A percentile compares a stretch with the other conserved stretches of the same genome.
Conservation (phyloP, 2,888 invertebrate genomes). For the Arctia plantaginis region DNA sequence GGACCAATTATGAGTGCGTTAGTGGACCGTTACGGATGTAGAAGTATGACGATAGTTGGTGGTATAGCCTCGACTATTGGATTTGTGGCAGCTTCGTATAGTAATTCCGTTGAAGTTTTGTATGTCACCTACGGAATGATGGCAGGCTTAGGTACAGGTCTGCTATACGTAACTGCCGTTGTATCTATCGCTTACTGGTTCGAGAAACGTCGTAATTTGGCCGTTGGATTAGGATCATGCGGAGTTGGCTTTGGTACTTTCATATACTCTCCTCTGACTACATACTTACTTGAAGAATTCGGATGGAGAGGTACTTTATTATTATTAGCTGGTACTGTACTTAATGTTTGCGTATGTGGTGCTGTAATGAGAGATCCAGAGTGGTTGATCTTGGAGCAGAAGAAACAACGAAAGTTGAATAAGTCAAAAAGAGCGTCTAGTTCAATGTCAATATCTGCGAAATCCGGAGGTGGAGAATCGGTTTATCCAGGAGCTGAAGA, state of each 20-base stretch:
- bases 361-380: conserved; percentile 95
- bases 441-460: conserved; percentile 83
- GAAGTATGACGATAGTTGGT: conserved; percentile 91
- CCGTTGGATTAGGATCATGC: conserved; percentile 95
- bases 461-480: conserved; percentile 84
- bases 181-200: conserved; percentile 97
- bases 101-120: conserved; percentile 90
- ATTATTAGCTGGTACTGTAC: conserved; percentile 92
- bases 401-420: conserved; percentile 83
- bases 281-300: conserved; percentile 90
- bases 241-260: conserved; percentile 97
- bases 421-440: conserved; percentile 85
- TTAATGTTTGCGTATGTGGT: conserved; percentile 95
- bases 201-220: conserved; percentile 94
- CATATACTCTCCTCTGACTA: conserved; percentile 94
- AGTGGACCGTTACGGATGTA: conserved; percentile 94
- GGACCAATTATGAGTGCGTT: conserved; percentile 94
- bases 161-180: conserved; percentile 95
- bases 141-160: conserved; percentile 93
- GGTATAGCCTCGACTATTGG: conserved; percentile 91
- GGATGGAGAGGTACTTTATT: conserved; percentile 94
- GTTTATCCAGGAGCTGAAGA: conserved; percentile 89
- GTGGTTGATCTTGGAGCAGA: conserved; percentile 90
- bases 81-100: conserved; percentile 91
- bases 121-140: conserved; percentile 94